Evolutionary conservation across 2,113 vertebrate genomes (phyloP).

Genomic region (Gymnobelideus leadbeateri): DNA sequence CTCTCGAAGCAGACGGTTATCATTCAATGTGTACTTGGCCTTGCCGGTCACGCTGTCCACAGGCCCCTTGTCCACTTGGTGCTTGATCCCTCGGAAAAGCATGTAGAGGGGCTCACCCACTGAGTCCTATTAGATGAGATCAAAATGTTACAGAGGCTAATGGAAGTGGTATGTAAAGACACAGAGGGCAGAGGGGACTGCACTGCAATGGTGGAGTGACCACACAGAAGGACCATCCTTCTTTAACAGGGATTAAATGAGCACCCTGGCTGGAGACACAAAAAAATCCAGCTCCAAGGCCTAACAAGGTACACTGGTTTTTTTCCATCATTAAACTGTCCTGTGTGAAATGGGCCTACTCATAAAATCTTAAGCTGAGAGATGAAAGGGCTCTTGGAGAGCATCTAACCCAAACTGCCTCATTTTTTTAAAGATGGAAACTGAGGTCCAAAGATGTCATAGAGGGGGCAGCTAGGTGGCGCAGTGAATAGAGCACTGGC

Average conservation of each 20-base stretch:
- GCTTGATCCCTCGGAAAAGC: conserved; percentile 98
- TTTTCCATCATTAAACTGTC: background rate
- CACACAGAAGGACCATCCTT: background rate
- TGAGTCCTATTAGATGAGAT: conserved; percentile 88
- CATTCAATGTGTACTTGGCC: conserved; percentile 97
- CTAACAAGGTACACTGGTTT: background rate
- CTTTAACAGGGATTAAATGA: background rate
- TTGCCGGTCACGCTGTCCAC: conserved; percentile 98
- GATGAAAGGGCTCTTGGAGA: background rate
- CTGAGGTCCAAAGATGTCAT: background rate
- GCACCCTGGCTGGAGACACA: background rate
- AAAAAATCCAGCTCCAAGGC: background rate
- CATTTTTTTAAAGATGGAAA: background rate
- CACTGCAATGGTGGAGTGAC: background rate
- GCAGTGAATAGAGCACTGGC: no score
- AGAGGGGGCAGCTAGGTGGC: background rate
- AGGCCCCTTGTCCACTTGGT: conserved; percentile 98
- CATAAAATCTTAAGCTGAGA: background rate
- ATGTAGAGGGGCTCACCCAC: conserved; percentile 97
- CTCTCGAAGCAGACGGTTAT: conserved; percentile 96
- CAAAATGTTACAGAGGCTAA: background rate
- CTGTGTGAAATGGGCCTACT: background rate
- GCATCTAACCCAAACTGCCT: background rate
- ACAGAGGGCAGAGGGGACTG: background rate
- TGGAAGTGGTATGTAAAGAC: background rate